Evolutionary conservation across 2,797 vertebrate genomes (phyloP).

Genomic region (Falco peregrinus): DNA sequence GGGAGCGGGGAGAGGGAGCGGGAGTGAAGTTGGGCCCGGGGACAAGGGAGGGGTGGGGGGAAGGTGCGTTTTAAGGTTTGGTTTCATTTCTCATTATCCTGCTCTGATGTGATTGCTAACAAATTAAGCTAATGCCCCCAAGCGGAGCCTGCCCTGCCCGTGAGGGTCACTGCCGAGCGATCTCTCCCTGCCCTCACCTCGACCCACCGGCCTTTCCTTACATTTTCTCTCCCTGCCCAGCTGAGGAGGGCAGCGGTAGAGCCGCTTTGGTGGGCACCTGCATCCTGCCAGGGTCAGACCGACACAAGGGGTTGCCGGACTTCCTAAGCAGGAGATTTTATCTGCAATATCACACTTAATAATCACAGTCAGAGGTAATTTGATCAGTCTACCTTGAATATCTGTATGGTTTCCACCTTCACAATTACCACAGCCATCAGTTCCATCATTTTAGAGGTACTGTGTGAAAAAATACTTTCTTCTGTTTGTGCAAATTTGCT

Average conservation of each 20-base stretch:
- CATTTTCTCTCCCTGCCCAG: not conserved
- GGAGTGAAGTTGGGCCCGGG: no score
- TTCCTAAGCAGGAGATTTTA: not conserved
- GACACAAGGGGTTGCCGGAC: not conserved
- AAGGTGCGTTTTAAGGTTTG: no score
- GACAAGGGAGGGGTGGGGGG: no score
- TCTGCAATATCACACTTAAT: not conserved
- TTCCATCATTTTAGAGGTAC: not conserved
- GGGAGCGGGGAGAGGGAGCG: no score
- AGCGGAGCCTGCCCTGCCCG: not conserved
- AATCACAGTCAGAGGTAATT: not conserved
- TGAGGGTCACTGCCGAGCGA: not conserved
- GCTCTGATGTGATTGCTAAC: no score
- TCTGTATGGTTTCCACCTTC: not conserved
- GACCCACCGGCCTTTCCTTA: not conserved
- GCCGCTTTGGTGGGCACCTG: not conserved
- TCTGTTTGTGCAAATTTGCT: not conserved
- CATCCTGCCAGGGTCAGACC: not conserved
- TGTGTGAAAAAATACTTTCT: not conserved
- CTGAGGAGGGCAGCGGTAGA: not conserved
- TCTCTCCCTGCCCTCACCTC: not conserved
- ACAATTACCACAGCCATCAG: not conserved
- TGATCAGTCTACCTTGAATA: not conserved
- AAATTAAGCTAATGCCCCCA: not conserved
- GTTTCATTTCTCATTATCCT: no score